Percentiles rank a stretch among this genome's conserved stretches.
phyloP scores from a whole-genome alignment of 2,888 invertebrate genomes.

The Scaeva pyrastri region DNA sequence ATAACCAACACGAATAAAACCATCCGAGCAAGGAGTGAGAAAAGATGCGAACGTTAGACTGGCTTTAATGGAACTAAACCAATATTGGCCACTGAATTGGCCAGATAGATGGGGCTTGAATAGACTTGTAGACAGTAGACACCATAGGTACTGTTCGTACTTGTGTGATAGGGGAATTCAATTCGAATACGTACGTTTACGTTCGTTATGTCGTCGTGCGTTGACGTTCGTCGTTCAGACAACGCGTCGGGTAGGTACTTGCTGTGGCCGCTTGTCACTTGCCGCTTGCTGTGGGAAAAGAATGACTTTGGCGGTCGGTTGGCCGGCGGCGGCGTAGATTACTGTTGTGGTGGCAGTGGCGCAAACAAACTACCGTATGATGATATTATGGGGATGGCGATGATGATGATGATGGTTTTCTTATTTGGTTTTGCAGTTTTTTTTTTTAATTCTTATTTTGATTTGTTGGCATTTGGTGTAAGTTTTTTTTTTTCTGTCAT shows the following conservation, averaged over 20 bases:
- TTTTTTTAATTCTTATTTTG: constrained; percentile 31
- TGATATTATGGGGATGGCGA: constrained; percentile 1
- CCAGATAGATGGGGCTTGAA: constrained; percentile 56
- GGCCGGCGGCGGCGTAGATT: not conserved
- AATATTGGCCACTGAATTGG: constrained; percentile 65
- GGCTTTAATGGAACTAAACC: constrained; percentile 72
- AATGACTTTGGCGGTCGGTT: constrained; percentile 41
- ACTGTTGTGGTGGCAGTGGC: constrained; percentile 44
- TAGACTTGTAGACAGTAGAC: constrained; percentile 22
- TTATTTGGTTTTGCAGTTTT: constrained; percentile 33
- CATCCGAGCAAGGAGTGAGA: constrained; percentile 46
- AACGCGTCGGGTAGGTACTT: not conserved
- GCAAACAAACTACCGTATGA: no score
- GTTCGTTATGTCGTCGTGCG: constrained; percentile 2
- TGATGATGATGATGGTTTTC: constrained; percentile 53
- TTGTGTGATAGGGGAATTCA: constrained; percentile 42
- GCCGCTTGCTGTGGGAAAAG: constrained; percentile 47
- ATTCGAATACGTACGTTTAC: constrained; percentile 30
- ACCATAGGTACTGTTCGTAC: not conserved
- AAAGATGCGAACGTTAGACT: constrained; percentile 60
- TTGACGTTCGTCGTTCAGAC: not conserved
- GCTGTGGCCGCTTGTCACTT: no score
- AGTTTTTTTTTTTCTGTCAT: not conserved
- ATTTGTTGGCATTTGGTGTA: constrained; percentile 57
- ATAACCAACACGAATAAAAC: constrained; percentile 29